A percentile compares a stretch with the other conserved stretches of the same genome.
Conservation (phyloP, 1,140 invertebrate species). For the Nasonia vitripennis region DNA sequence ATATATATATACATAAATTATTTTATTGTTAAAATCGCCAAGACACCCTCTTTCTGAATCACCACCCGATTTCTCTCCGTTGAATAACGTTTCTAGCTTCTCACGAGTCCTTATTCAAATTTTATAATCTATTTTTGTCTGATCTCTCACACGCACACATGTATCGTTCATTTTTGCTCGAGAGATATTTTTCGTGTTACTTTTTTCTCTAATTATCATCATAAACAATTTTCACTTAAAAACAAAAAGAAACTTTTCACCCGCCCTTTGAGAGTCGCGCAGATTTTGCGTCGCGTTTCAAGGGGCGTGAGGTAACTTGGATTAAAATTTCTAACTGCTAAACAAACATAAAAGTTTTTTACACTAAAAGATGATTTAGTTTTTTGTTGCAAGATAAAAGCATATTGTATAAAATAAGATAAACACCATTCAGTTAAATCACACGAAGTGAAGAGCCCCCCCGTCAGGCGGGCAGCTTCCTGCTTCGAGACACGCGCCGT, state of each 20-base stretch:
- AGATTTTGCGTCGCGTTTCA: not conserved
- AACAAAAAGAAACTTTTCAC: not conserved
- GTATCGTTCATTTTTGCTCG: not conserved
- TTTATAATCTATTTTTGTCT: not conserved
- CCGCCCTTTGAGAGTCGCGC: not conserved
- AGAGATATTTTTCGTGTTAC: not conserved
- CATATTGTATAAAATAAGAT: not conserved
- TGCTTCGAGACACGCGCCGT: constrained; percentile 56
- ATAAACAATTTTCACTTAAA: too few species aligned
- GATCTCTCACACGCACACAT: not conserved
- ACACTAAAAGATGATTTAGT: not conserved
- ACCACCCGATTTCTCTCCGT: not conserved
- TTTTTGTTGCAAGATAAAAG: not conserved
- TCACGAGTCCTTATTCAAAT: not conserved
- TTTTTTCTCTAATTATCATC: not conserved
- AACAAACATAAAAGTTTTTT: not conserved
- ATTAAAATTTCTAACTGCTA: not conserved
- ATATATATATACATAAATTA: not conserved
- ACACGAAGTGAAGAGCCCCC: constrained; percentile 57
- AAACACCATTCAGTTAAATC: not conserved
- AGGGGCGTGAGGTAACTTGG: not conserved
- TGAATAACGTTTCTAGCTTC: not conserved
- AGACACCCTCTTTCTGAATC: constrained; percentile 8
- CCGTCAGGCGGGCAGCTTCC: constrained; percentile 70
- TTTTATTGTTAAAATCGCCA: constrained; percentile 24